These are phyloP conservation scores for Homarus gammarus DNA, from an alignment of 2,888 invertebrate genomes.

Conservation along the genomic window DNA sequence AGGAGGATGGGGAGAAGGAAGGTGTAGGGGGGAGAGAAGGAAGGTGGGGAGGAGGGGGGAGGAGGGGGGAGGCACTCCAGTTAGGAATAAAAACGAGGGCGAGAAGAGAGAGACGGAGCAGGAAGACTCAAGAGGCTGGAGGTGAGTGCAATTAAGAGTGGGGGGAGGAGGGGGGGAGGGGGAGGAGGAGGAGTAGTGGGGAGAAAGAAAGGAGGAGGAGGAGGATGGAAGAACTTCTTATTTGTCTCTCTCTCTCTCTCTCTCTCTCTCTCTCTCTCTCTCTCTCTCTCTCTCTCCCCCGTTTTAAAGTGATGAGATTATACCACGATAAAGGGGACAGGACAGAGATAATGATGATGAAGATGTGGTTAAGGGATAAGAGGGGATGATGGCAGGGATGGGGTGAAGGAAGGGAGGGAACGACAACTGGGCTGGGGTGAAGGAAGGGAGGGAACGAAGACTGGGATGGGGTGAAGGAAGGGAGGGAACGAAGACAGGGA, in stretches of 20 bases:
- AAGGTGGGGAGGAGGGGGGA: not conserved
- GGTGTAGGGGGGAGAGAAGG: too few relatives aligned
- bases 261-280: not conserved
- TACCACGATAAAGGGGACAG: not conserved
- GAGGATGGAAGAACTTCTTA: too few relatives aligned
- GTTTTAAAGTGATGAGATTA: not conserved
- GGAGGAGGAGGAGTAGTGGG: too few relatives aligned
- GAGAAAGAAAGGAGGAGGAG: too few relatives aligned
- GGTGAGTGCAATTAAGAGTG: too few relatives aligned
- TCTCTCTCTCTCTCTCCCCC: not conserved
- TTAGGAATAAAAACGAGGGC: too few relatives aligned
- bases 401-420: too few relatives aligned
- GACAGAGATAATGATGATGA: not conserved
- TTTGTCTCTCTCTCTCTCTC: conserved; percentile 26
- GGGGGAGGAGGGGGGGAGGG: too few relatives aligned
- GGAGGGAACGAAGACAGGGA: not conserved
- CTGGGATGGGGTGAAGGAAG: not conserved
- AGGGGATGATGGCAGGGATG: not conserved
- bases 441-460: too few relatives aligned
- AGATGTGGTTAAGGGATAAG: not conserved
- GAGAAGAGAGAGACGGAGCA: not conserved
- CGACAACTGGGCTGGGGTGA: too few relatives aligned
- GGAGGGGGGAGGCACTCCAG: too few relatives aligned
- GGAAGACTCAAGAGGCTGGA: too few relatives aligned
- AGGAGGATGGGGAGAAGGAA: conserved; percentile 23